Evolutionary conservation across 2,113 vertebrate species (phyloP).

Genomic region (Callithrix jacchus): DNA sequence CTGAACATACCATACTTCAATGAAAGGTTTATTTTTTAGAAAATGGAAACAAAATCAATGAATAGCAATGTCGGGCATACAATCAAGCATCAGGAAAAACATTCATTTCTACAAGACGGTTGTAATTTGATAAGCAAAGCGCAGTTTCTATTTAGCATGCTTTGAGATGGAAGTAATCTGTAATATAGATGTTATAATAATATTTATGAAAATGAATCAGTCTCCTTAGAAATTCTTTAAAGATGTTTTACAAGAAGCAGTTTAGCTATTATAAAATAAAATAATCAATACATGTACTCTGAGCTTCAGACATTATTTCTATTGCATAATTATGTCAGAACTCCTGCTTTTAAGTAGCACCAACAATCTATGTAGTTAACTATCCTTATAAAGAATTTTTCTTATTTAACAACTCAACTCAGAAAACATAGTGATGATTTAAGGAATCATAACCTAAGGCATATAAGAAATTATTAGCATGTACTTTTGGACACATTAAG

Average conservation of each 20-base stretch:
- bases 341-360: not conserved
- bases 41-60: not conserved
- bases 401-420: not conserved
- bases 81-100: not conserved
- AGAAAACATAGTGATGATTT: conserved; percentile 27
- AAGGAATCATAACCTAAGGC: conserved; percentile 5
- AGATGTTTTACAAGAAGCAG: not conserved
- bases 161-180: not conserved
- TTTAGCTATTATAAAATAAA: conserved; percentile 3
- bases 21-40: not conserved
- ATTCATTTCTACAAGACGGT: not conserved
- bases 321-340: conserved; percentile 25
- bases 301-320: conserved; percentile 7
- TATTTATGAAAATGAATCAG: conserved; percentile 4
- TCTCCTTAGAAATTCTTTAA: too few relatives aligned
- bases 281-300: not conserved
- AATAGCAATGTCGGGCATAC: not conserved
- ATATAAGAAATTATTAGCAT: not conserved
- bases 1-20: not conserved
- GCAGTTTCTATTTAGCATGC: not conserved
- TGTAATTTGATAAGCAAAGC: conserved; percentile 19
- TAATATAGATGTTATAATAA: not conserved
- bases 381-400: conserved; percentile 8
- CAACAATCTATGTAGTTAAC: not conserved
- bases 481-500: not conserved